Evolutionary conservation across 2,113 vertebrate genomes (phyloP).

Genomic region (Colaptes auratus): DNA sequence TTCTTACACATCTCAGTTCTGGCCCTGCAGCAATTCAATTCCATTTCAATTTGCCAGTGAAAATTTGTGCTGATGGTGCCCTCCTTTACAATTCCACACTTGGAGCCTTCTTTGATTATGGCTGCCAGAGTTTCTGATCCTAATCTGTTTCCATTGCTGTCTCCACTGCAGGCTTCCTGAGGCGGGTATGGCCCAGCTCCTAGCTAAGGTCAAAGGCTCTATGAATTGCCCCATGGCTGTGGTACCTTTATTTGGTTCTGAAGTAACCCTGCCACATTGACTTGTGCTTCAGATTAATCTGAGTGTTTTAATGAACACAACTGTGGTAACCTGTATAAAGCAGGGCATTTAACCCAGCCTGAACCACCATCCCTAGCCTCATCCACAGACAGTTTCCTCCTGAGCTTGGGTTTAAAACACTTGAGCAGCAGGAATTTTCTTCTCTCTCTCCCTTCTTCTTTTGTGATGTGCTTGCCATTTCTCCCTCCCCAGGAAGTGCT

Average conservation of each 20-base stretch:
- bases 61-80: neutral
- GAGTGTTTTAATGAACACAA: neutral
- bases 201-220: neutral
- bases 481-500: constrained; percentile 86
- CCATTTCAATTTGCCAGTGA: neutral
- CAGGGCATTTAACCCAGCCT: neutral
- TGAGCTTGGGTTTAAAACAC: neutral
- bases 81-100: neutral
- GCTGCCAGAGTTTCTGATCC: neutral
- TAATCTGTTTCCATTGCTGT: neutral
- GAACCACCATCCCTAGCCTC: neutral
- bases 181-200: neutral
- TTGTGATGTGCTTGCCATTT: neutral
- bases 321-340: neutral
- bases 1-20: neutral
- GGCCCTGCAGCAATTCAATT: neutral
- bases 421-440: neutral
- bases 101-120: neutral
- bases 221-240: neutral
- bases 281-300: neutral
- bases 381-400: neutral
- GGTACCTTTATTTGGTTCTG: neutral
- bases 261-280: neutral
- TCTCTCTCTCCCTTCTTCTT: neutral
- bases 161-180: neutral